Conservation (phyloP, 1,140 invertebrate genomes). For the Drosophila littoralis region DNA sequence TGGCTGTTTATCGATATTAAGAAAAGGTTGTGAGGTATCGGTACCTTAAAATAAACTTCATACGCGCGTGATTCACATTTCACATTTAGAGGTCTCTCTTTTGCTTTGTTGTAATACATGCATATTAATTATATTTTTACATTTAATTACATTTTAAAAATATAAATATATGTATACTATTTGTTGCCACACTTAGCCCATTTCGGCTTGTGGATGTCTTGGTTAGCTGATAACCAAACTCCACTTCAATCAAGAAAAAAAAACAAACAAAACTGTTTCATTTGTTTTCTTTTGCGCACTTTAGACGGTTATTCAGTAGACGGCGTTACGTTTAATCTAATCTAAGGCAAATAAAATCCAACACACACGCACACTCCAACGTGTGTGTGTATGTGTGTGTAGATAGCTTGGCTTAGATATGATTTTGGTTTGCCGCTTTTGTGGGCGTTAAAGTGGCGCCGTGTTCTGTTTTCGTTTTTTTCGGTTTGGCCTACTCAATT, state of each 20-base stretch:
- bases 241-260: neutral
- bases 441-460: conserved; percentile 44
- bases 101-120: too few species aligned
- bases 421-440: conserved; percentile 48
- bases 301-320: conserved; percentile 29
- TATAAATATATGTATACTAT: neutral
- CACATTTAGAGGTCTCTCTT: too few species aligned
- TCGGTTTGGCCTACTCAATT: conserved; percentile 22
- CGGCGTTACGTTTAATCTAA: conserved; percentile 71
- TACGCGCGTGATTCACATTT: too few species aligned
- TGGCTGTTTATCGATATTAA: too few species aligned
- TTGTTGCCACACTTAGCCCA: neutral
- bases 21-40: too few species aligned
- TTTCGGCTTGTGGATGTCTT: neutral
- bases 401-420: conserved; percentile 56
- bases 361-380: conserved; percentile 25
- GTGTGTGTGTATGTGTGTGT: conserved; percentile 10
- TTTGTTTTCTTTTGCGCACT: conserved; percentile 38
- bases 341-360: conserved; percentile 55
- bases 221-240: conserved; percentile 6
- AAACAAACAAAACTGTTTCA: conserved; percentile 5
- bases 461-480: conserved; percentile 6
- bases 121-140: too few species aligned
- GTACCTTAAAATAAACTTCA: too few species aligned
- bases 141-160: neutral